These are phyloP conservation scores for Mycteria americana DNA, from an alignment of 2,797 vertebrate species.

Conservation along the genomic window DNA sequence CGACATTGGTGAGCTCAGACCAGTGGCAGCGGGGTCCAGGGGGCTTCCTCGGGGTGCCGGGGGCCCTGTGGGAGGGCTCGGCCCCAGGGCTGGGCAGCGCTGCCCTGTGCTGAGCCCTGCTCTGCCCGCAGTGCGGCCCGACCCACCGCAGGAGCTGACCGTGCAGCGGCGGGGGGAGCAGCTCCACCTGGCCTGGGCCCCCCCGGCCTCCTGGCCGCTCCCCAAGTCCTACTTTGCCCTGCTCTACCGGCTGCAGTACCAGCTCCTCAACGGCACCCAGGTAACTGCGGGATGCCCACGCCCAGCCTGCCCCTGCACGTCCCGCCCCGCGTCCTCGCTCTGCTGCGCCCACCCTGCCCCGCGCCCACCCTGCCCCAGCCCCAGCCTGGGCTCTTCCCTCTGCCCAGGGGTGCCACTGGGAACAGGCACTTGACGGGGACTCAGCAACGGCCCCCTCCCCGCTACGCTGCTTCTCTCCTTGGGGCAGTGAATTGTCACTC, in stretches of 20 bases:
- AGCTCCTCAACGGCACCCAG: background rate
- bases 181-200: conserved; percentile 15
- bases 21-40: accelerated
- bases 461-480: accelerated
- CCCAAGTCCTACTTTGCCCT: background rate
- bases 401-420: no score
- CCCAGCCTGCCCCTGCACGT: accelerated
- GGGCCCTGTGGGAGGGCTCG: background rate
- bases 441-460: background rate
- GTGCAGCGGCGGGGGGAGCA: background rate
- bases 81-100: background rate
- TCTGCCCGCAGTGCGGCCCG: background rate
- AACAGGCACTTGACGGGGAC: no score
- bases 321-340: accelerated
- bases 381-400: background rate
- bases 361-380: background rate
- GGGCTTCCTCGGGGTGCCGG: accelerated
- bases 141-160: background rate
- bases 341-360: background rate
- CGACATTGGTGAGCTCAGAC: background rate
- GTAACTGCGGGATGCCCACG: accelerated
- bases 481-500: no score
- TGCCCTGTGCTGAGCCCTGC: no score
- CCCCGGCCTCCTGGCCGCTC: background rate
- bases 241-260: background rate